Base-by-base conservation (phyloP, 2,888 invertebrate genomes). In the Megamerina dolium region DNA sequence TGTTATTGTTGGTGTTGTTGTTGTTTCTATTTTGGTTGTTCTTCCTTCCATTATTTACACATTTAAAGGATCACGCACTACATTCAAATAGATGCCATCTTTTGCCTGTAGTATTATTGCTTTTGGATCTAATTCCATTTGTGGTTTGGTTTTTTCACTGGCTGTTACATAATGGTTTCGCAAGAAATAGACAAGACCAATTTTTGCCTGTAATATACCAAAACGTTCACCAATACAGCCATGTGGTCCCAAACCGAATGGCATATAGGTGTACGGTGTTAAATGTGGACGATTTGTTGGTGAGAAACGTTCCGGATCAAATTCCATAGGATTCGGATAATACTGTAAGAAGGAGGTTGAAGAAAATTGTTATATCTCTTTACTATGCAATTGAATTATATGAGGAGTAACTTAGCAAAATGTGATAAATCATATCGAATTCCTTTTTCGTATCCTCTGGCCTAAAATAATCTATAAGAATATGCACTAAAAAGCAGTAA, bases 181-280 rank as follows among this genome's bases (percentile, higher is more conserved):
- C 30, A 68, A 52, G 39, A 73, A 57, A 34, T 65, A 58, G 3
- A 69, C 59, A 23, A 73, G 48, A 0, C 72, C 72, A 37, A 71
- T 59, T 53, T 72, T 73, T 0, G 64, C 61, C 47, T 70, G 68
- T 3, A 72, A 41, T 32, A 64, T 49, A 1, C 64, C 69, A 43
- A 70, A 67, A 3, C 73, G 64, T 53, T 72, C 71, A 0, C 72
- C 72, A 43, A 73, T 70, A 45, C 73, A 72, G 31, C 59, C 64
- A 39, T 68, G 71, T 9, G 69, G 70, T 19, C 73, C 72, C 30
- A 61, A 49, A 8, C 72, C 72, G 35, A 72, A 73, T 17, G 72
- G 72, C 56, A 73, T 59, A 48, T 68, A 72, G 4, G 68, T 63
- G 34, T 64, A 70, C 2, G 70, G 65, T 3, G 48, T 54, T 23